These are phyloP conservation scores for Coregonus clupeaformis DNA, from an alignment of 2,113 vertebrate species.

Conservation along the genomic window DNA sequence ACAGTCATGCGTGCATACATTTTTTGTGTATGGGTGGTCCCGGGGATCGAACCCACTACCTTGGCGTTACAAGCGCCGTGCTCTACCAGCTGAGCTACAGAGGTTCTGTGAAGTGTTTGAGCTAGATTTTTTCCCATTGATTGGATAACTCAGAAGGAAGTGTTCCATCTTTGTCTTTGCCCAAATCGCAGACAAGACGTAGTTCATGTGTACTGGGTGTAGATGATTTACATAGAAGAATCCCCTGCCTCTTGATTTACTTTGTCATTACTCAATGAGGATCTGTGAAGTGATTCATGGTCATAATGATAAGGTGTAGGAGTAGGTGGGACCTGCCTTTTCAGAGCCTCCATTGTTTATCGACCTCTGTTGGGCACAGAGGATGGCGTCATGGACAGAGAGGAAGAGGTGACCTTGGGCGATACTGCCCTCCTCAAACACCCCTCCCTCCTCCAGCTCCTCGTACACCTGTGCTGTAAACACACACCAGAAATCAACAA, in stretches of 20 bases:
- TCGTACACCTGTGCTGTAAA: constrained; percentile 86
- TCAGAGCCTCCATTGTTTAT: constrained; percentile 15
- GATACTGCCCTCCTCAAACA: constrained; percentile 83
- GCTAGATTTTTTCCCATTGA: neutral
- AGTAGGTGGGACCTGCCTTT: constrained; percentile 43
- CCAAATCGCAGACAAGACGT: neutral
- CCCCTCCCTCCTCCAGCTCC: constrained; percentile 84
- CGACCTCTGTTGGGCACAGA: constrained; percentile 75
- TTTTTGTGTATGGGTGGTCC: too few relatives aligned
- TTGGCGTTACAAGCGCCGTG: too few relatives aligned
- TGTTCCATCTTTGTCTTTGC: neutral
- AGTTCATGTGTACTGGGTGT: neutral
- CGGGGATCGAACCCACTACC: too few relatives aligned
- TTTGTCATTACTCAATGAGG: neutral
- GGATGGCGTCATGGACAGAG: constrained; percentile 84
- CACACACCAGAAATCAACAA: constrained; percentile 7
- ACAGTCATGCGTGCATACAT: too few relatives aligned
- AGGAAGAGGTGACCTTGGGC: constrained; percentile 78
- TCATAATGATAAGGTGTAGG: neutral
- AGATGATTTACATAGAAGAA: neutral
- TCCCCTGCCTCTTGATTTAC: too few relatives aligned
- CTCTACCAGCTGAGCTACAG: too few relatives aligned
- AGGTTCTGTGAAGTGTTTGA: neutral
- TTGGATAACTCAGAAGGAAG: neutral
- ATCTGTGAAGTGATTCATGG: neutral